Conservation (phyloP, 2,113 vertebrate genomes). For the Pseudorhombus dupliciocellatus region DNA sequence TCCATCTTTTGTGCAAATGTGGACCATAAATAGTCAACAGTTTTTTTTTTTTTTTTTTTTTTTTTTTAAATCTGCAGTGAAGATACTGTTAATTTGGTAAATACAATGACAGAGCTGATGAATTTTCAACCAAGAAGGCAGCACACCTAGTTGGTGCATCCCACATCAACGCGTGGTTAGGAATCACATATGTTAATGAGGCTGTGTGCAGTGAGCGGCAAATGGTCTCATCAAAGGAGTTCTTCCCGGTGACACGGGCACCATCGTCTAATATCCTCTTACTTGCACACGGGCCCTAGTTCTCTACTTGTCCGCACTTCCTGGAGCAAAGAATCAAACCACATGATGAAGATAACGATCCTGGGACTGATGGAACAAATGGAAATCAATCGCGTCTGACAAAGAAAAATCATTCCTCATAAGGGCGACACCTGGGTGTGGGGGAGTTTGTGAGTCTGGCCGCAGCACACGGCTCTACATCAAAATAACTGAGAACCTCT, state of each 20-base stretch:
- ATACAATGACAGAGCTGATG: too few species aligned
- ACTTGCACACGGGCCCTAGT: conserved; percentile 1
- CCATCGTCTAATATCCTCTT: neutral
- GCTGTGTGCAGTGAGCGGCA: neutral
- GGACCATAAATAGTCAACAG: too few species aligned
- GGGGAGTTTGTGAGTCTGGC: neutral
- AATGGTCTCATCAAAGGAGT: neutral
- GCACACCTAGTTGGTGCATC: too few species aligned
- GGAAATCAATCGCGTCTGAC: conserved; percentile 16
- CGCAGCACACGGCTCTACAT: too few species aligned
- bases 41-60: too few species aligned
- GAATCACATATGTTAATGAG: too few species aligned
- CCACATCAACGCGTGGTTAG: too few species aligned
- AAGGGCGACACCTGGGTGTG: neutral
- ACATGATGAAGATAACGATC: neutral
- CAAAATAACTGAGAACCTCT: too few species aligned
- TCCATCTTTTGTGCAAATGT: too few species aligned
- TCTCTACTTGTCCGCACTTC: conserved; percentile 19
- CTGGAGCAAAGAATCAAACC: conserved; percentile 8
- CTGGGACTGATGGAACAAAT: conserved; percentile 8
- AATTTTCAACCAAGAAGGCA: too few species aligned
- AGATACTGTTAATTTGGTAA: too few species aligned
- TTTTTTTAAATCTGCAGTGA: too few species aligned
- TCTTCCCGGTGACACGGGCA: neutral
- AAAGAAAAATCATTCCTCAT: conserved; percentile 34